Evolutionary conservation across 30 jellyfish, hydroid and myxozoan genomes (phyloP).

Genomic region (Aurelia aurita): DNA sequence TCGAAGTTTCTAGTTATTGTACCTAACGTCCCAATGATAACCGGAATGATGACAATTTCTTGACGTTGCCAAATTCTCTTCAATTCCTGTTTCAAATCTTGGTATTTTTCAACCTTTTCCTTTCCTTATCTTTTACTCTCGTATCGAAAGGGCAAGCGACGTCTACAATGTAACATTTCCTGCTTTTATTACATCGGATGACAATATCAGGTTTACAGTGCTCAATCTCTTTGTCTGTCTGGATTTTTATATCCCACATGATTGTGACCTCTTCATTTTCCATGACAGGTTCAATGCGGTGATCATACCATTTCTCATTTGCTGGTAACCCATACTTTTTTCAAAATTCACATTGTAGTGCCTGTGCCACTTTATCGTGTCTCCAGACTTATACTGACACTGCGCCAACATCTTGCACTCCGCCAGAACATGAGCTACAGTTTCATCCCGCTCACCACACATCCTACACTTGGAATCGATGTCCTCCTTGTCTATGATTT

Average conservation of each 20-base stretch:
- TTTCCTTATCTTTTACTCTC: constrained; percentile 1
- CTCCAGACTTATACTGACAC: constrained; percentile 7
- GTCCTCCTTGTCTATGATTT: no score
- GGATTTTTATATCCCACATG: no score
- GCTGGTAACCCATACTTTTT: constrained; percentile 10
- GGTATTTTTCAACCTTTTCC: not conserved
- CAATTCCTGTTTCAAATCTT: not conserved
- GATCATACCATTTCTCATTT: not conserved
- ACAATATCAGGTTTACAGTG: no score
- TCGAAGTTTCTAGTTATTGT: constrained; percentile 12
- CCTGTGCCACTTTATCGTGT: constrained; percentile 10
- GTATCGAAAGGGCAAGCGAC: constrained; percentile 5
- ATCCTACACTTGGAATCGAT: no score
- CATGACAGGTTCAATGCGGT: constrained; percentile 22
- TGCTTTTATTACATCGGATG: constrained; percentile 11
- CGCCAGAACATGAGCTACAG: no score
- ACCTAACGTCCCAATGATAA: constrained; percentile 12
- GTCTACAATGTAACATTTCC: constrained; percentile 6
- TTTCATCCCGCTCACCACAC: not conserved
- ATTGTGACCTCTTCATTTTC: constrained; percentile 7
- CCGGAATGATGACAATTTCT: constrained; percentile 33
- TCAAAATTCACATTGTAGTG: not conserved
- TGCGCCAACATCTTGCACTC: no score
- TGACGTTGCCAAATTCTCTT: constrained; percentile 33
- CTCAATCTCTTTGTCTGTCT: no score